Percentiles rank a stretch among this genome's conserved stretches.
Evolutionary conservation across 2,113 vertebrate species (phyloP).

Genomic region (Heterocephalus glaber): DNA sequence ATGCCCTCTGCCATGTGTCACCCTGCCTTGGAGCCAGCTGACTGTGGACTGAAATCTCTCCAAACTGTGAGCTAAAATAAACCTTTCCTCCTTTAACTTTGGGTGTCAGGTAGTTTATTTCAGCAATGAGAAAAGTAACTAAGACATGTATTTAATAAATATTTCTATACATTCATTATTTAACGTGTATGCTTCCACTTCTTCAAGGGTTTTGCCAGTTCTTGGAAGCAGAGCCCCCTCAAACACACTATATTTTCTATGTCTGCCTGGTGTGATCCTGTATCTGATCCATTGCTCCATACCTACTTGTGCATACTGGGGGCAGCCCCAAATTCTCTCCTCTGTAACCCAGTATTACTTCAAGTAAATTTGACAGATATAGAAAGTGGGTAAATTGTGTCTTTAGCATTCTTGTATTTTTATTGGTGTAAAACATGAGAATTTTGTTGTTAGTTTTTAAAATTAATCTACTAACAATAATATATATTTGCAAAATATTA

Average conservation of each 20-base stretch:
- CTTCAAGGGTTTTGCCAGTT: background rate
- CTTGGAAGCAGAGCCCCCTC: background rate
- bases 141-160: background rate
- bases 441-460: background rate
- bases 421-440: background rate
- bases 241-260: background rate
- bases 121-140: background rate
- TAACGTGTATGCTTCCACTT: background rate
- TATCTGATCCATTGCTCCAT: background rate
- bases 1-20: background rate
- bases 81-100: background rate
- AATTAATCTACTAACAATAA: background rate
- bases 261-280: background rate
- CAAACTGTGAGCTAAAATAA: background rate
- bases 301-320: background rate
- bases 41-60: background rate
- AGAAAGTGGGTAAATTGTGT: background rate
- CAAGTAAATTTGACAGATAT: background rate
- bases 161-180: background rate
- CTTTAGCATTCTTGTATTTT: conserved; percentile 1
- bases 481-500: background rate
- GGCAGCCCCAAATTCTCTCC: background rate
- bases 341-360: background rate
- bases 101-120: background rate
- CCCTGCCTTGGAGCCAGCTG: background rate